Base-by-base conservation (phyloP, 2,113 vertebrate genomes). In the Aegithalos caudatus region DNA sequence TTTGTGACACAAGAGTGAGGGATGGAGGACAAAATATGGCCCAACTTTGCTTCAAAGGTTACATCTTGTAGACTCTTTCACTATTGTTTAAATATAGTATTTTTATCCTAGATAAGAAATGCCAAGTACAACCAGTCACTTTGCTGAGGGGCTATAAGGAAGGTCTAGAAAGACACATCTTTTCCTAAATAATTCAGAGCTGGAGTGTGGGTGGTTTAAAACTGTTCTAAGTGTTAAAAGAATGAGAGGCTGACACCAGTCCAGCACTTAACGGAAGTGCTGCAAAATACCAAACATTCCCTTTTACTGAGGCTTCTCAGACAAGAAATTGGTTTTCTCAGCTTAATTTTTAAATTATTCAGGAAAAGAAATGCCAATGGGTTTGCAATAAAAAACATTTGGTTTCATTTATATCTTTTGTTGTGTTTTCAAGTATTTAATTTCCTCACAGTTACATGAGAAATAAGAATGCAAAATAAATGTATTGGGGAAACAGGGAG, bases 391-490 rank as follows among this genome's bases (percentile, higher is more conserved):
- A 77, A 65, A 91, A 91, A 56, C 22, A 71, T 69, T 87, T 76
- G 45, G n/a, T 61, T 90, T 80, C 23, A 85, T 91, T 87, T 64
- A 28, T 91, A 33, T 72, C 37, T 79, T 94, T 85, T 54, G 22
- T 33, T 89, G 40, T 58, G 40, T 70, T 90, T 91, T 81, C 44
- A 64, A 53, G 35, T 71, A 47, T 79, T 94, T 84, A 47, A 62
- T 84, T 87, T 91, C 28, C 67, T 91, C 45, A 47, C 16, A n/a
- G 84, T 64, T 73, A 77, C 56, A 33, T 4, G 33, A 64, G 60
- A 87, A 91, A 81, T 73, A 79, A 65, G 31, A 89, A 70, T 24
- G 38, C 24, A 60, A 81, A 96, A 84, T 74, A 74, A 94, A 92
- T 11, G 9, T 60, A 22, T 31, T 66, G 61, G 33, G 87, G 89